phyloP scores from a whole-genome alignment of 1,140 invertebrate genomes.

The Oppia nitens region DNA sequence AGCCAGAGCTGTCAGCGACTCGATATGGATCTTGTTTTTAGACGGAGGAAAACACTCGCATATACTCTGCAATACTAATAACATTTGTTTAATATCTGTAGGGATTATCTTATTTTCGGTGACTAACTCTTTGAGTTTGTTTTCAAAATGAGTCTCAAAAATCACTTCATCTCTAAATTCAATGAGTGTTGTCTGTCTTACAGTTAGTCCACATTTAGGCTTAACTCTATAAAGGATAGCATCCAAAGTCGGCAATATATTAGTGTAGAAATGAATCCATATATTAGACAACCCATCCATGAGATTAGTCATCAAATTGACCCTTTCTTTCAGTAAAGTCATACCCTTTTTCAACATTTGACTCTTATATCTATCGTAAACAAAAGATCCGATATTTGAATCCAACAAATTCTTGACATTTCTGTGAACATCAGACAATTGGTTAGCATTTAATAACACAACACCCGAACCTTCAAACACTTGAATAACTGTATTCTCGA shows the following conservation, averaged over 20 bases:
- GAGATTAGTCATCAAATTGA: neutral
- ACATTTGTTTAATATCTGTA: slow-evolving; percentile 8
- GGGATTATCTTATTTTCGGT: neutral
- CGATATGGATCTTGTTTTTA: slow-evolving; percentile 15
- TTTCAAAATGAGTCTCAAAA: slow-evolving; percentile 12
- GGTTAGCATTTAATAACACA: neutral
- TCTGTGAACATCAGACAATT: slow-evolving; percentile 10
- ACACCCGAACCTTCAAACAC: slow-evolving; percentile 1
- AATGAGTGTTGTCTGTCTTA: slow-evolving; percentile 13
- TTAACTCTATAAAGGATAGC: slow-evolving; percentile 12
- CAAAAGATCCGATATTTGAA: slow-evolving; percentile 15
- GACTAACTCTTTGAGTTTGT: neutral
- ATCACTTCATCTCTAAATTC: slow-evolving; percentile 16
- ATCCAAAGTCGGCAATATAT: slow-evolving; percentile 15
- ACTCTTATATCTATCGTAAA: slow-evolving; percentile 15
- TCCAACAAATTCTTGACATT: slow-evolving; percentile 12
- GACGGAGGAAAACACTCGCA: slow-evolving; percentile 16
- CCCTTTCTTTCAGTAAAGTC: neutral
- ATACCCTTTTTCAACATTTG: neutral
- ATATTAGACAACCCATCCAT: slow-evolving; percentile 8
- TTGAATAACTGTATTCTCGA: slow-evolving; percentile 6
- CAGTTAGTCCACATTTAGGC: slow-evolving; percentile 11
- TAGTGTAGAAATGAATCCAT: slow-evolving; percentile 12
- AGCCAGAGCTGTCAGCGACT: slow-evolving; percentile 12
- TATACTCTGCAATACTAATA: slow-evolving; percentile 15